phyloP scores from a whole-genome alignment of 1,140 invertebrate species.

The Dolichoris vasculosae region DNA sequence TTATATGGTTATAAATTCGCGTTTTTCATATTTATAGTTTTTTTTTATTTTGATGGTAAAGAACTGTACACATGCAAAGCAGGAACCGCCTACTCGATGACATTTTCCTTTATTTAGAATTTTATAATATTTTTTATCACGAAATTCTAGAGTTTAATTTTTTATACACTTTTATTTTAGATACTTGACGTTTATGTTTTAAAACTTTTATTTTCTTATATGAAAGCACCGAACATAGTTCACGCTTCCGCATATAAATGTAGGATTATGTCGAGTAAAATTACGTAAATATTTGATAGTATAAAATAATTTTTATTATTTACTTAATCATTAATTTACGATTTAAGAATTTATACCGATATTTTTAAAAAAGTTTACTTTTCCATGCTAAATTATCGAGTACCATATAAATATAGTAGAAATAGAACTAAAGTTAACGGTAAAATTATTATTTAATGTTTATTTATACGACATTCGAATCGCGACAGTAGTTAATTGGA shows the following conservation, averaged over 20 bases:
- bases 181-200: background rate
- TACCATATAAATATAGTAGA: too few species aligned
- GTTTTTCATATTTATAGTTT: background rate
- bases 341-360: background rate
- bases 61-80: background rate
- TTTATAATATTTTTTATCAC: constrained; percentile 13
- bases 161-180: constrained; percentile 14
- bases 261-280: background rate
- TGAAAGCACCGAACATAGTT: background rate
- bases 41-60: constrained; percentile 1
- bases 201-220: background rate
- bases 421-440: too few species aligned
- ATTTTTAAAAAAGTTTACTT: too few species aligned
- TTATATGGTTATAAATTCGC: background rate
- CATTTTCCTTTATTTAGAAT: constrained; percentile 16
- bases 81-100: constrained; percentile 1
- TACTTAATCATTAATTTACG: background rate
- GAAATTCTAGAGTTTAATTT: constrained; percentile 20
- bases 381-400: too few species aligned
- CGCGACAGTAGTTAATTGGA: background rate
- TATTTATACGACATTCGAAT: background rate
- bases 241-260: background rate
- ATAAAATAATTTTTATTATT: background rate
- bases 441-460: too few species aligned
- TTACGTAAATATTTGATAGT: background rate